Base-by-base conservation (phyloP, 2,888 invertebrate genomes). In the Gryllus longicercus region DNA sequence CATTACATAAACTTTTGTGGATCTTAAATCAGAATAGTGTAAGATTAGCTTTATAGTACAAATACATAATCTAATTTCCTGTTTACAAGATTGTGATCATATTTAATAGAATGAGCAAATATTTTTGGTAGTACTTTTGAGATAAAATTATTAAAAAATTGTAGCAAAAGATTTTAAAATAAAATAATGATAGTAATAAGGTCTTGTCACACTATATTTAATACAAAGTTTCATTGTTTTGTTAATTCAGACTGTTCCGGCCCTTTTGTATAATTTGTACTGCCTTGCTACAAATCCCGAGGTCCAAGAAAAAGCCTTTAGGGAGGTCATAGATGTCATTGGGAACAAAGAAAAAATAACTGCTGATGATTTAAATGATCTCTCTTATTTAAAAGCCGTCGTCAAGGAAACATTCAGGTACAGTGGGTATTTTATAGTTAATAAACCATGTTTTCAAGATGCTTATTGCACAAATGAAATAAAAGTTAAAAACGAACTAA, bases 381-480 rank as follows among this genome's bases (percentile, higher is more conserved):
- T 88, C 76, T 85, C 86, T 2, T 92, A 92, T 83, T 85, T 93
- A 12, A 90, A 89, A 84, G 92, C 92, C 2, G 91, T 91, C 83
- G 86, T 93, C 10, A 93, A 92, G 84, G 93, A 93, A 86, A 87
- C 91, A 0, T 86, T 90, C 76, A 87, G 92, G 86, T 87, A 83
- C 25, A 38, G 25, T 38, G 25, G 25, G 25, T 38, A 38, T 8
- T 38, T 38, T 8, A 81, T 76, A 25, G 18, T 11, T 25, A 18
- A 11, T 25, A n/a, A 23, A 25, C 11, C 8, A 25, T 76, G 23
- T 76, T 76, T 21, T 76, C 5, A 2, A 18, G 18, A 76, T 76
- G 38, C 76, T 38, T 38, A 38, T 38, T 38, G 38, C 38, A 38
- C 38, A 38, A 38, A 38, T 8, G 8, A 38, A 38, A 38, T 38